Base-by-base conservation (phyloP, 1,140 invertebrate species). In the Drosophila asahinai region DNA sequence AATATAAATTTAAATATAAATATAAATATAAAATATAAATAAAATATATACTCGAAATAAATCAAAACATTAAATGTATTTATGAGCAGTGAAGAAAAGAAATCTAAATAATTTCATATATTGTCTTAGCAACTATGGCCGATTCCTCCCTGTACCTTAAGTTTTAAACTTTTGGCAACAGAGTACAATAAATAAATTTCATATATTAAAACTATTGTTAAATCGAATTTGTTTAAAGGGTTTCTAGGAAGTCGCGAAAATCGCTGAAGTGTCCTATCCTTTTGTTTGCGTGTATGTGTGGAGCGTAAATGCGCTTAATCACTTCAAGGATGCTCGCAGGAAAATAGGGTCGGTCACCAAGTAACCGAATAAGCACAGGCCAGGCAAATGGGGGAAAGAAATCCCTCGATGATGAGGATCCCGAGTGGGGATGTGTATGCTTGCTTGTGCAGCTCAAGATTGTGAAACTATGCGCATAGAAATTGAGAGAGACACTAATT, bases 401-500 rank as follows among this genome's bases (percentile, higher is more conserved):
- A 51, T 55, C 59, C 57, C 62, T 60, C 61, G 45, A 27, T 30
- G 62, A 19, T 27, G 38, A 17, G 33, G 61, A 61, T 62, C 57
- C 64, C 59, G 43, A 70, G 79, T 67, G 43, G 33, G 58, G 40
- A 57, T 22, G 58, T 68, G 64, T 63, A 66, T 82, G 76, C 74
- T 76, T 86, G 71, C 68, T 57, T 86, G 78, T 81, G 63, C 70
- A 57, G 58, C 70, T 65, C 61, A 64, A 79, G 76, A 79, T 71
- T 77, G 65, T 74, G 63, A 71, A 82, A 83, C 80, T 83, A 71
- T 77, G 72, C 70, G 76, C 71, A 80, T 72, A 86, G 86, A 86
- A 89, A 89, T 89, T 90, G 86, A 89, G 86, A 90, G 81, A 89
- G 86, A 89, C 86, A 89, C 86, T 89, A 89, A 89, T 89, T 89